Evolutionary conservation across 2,888 invertebrate species (phyloP).

Genomic region (Drosophila flavopinicola): DNA sequence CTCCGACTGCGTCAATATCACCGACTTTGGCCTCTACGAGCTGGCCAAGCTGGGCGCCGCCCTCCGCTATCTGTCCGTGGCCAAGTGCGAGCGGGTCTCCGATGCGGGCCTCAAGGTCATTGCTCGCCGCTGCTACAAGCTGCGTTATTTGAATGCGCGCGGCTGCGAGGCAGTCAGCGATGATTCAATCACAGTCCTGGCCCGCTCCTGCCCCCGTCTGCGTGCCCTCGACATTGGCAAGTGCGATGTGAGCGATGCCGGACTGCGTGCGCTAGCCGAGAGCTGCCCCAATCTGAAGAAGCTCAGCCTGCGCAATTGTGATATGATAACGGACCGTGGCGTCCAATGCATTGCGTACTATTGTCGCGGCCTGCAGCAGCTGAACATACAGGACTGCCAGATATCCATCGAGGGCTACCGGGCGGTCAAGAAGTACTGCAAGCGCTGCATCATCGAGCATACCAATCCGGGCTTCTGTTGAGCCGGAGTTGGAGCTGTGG

Average conservation of each 20-base stretch:
- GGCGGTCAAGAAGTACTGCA: constrained; percentile 96
- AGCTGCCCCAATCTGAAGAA: constrained; percentile 96
- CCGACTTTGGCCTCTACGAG: constrained; percentile 96
- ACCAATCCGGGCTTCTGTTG: constrained; percentile 97
- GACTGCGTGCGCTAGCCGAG: constrained; percentile 93
- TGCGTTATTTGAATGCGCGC: constrained; percentile 94
- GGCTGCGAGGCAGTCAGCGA: constrained; percentile 98
- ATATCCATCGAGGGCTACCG: constrained; percentile 95
- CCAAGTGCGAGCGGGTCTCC: constrained; percentile 96
- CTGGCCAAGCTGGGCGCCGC: constrained; percentile 94
- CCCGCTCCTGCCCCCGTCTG: constrained; percentile 92
- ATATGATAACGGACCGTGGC: constrained; percentile 95
- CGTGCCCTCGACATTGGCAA: constrained; percentile 96
- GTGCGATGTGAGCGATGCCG: constrained; percentile 96
- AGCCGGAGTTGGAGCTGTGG: constrained; percentile 5
- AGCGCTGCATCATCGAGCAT: constrained; percentile 96
- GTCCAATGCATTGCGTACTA: constrained; percentile 95
- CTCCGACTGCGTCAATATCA: constrained; percentile 94
- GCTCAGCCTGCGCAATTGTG: constrained; percentile 94
- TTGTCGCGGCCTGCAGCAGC: constrained; percentile 94
- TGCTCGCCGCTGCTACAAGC: constrained; percentile 93
- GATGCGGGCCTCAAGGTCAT: constrained; percentile 95
- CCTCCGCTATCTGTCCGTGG: constrained; percentile 95
- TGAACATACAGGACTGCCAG: constrained; percentile 97
- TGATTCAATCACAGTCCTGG: constrained; percentile 94